These are phyloP conservation scores for Pseudopleuronectes americanus DNA, from an alignment of 2,797 vertebrate species.

Conservation along the genomic window DNA sequence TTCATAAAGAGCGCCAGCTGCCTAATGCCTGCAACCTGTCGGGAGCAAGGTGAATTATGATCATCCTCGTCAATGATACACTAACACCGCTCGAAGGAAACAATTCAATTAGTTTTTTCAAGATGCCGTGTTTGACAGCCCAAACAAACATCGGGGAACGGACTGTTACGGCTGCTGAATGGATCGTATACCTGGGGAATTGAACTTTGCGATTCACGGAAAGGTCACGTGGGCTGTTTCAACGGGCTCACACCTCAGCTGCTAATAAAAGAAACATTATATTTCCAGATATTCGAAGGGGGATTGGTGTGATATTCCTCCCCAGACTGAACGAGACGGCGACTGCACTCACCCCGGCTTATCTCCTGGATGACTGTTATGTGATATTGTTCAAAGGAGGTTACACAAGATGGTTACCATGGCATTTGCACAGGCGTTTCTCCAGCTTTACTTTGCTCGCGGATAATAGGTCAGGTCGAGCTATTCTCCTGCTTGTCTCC, in stretches of 20 bases:
- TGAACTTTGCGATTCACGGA: conserved; percentile 46
- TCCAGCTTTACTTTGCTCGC: conserved; percentile 58
- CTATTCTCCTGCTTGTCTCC: conserved; percentile 62
- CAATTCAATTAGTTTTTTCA: conserved; percentile 1
- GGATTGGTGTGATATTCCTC: conserved; percentile 50
- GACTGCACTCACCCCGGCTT: conserved; percentile 40
- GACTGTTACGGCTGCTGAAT: conserved; percentile 57
- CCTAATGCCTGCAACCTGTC: conserved; percentile 33
- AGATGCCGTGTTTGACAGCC: conserved; percentile 26
- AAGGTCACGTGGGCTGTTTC: conserved; percentile 45
- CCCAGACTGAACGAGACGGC: conserved; percentile 36
- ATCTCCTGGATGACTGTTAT: conserved; percentile 58
- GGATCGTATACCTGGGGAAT: conserved; percentile 59
- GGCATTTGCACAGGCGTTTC: conserved; percentile 65
- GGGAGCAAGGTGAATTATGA: conserved; percentile 37
- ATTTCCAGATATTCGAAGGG: conserved; percentile 56
- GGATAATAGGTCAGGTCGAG: conserved; percentile 74
- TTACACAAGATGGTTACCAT: conserved; percentile 72
- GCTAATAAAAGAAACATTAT: conserved; percentile 56
- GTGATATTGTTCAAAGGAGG: conserved; percentile 65
- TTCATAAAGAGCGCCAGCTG: conserved; percentile 56
- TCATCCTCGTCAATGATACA: conserved; percentile 37
- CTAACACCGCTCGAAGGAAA: conserved; percentile 32
- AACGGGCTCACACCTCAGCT: conserved; percentile 35
- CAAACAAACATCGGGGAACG: conserved; percentile 37